Evolutionary conservation across 2,888 invertebrate species (phyloP).

Genomic region (Pristionchus maxplancki): DNA sequence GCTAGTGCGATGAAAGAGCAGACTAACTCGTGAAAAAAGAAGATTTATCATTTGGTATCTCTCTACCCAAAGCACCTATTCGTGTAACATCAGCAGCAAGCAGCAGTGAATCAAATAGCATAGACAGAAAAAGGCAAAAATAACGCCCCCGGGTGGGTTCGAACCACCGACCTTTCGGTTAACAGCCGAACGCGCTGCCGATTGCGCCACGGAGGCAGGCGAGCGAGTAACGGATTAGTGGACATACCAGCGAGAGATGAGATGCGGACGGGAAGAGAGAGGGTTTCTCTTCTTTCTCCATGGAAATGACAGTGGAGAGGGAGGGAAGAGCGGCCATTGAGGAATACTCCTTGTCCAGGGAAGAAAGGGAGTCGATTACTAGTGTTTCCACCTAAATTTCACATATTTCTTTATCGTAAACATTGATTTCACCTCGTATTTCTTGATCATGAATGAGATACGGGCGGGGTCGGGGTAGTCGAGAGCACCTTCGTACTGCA

Average conservation of each 20-base stretch:
- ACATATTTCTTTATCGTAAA: neutral
- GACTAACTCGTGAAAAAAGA: too few species aligned
- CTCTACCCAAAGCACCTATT: too few species aligned
- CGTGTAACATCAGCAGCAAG: too few species aligned
- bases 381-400: slow-evolving; percentile 39
- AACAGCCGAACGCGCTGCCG: slow-evolving; percentile 77
- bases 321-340: slow-evolving; percentile 12
- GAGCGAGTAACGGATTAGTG: neutral
- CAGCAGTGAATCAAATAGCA: neutral
- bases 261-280: neutral
- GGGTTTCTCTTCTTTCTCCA: neutral
- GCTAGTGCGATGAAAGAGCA: too few species aligned
- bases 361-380: neutral
- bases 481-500: slow-evolving; percentile 65
- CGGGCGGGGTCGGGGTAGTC: slow-evolving; percentile 65
- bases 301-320: neutral
- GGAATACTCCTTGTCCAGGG: slow-evolving; percentile 54
- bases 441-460: slow-evolving; percentile 60
- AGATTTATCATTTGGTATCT: too few species aligned
- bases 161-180: slow-evolving; percentile 77
- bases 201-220: slow-evolving; percentile 64
- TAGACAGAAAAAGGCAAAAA: slow-evolving; percentile 27
- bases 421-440: slow-evolving; percentile 57
- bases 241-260: slow-evolving; percentile 3
- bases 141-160: slow-evolving; percentile 71